These are phyloP conservation scores for Torymus auratus DNA, from an alignment of 2,888 invertebrate species.

Conservation along the genomic window DNA sequence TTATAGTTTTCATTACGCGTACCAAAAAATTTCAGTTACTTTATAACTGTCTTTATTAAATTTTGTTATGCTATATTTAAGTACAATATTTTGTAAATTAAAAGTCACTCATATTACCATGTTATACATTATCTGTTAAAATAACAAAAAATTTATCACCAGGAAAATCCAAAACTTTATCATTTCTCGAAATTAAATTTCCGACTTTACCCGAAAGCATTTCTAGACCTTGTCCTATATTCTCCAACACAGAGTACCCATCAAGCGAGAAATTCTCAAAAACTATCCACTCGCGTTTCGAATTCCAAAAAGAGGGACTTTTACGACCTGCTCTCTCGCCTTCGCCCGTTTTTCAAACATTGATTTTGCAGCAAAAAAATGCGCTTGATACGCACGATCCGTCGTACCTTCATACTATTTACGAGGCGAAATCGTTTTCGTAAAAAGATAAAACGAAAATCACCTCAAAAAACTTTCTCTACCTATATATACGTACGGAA, in stretches of 20 bases:
- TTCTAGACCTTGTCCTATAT: too few relatives aligned
- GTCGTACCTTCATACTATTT: constrained; percentile 14
- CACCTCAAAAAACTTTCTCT: neutral
- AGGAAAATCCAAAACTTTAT: neutral
- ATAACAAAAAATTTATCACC: neutral
- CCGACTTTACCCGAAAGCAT: too few relatives aligned
- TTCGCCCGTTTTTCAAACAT: neutral
- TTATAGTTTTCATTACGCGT: too few relatives aligned
- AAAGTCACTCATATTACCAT: too few relatives aligned
- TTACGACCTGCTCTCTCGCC: neutral
- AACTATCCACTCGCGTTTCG: neutral
- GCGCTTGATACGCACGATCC: constrained; percentile 24
- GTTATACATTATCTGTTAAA: too few relatives aligned
- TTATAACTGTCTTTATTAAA: too few relatives aligned
- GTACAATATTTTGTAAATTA: too few relatives aligned
- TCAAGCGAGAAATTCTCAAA: neutral
- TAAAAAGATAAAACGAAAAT: constrained; percentile 2
- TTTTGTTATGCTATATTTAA: too few relatives aligned
- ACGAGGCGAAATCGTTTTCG: neutral
- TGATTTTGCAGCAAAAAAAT: constrained; percentile 32
- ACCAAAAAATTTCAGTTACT: too few relatives aligned
- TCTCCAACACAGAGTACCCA: too few relatives aligned
- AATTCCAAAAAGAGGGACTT: constrained; percentile 10
- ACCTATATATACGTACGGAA: neutral
- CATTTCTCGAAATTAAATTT: too few relatives aligned